Evolutionary conservation across 2,113 vertebrate genomes (phyloP), one percentile per base, ranked within the genome.

Genomic region (Tauraco erythrolophus): DNA sequence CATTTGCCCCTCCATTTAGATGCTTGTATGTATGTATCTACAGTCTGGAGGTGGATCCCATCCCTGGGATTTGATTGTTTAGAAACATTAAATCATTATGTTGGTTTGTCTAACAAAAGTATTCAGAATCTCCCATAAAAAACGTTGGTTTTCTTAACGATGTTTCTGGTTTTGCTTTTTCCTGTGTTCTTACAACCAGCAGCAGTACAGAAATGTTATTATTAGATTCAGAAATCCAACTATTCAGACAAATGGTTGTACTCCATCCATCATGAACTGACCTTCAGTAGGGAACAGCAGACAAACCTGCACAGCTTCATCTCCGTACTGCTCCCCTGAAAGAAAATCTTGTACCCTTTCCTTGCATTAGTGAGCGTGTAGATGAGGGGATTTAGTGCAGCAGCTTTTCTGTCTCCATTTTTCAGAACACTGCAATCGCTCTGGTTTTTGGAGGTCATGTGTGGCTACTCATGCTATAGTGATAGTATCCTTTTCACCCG

Each of bases 351-450:
- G 16, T 58, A 33, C 22, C 31, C 10, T 87, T 51, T 70, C 25
- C 21, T 39, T 70, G 31, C 19, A 31, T 75, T 68, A 84, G 37
- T 3, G 4, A 61, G 65, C 16, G 6, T 39, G 53, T n/a, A 86
- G 50, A 58, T 45, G 3, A 69, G 46, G 15, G 45, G 37, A 57
- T 71, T 61, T 33, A 75, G 60, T 1, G 2, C 7, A 54, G 62
- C 28, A 83, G 16, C 18, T 92, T 79, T 82, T 62, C 50, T 53
- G 18, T n/a, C 60, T 66, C 35, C 5, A 22, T 31, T 51, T 39
- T 65, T 84, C 9, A 83, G 70, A 90, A 72, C 0, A 2, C 31
- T 90, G 48, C 0, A 0, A 35, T 76, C 1, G 2, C 31, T 76
- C 35, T 61, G 27, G 11, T 30, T 25, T 84, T 85, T 60, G 57